These are phyloP conservation scores for Ophion ellenae DNA, from an alignment of 2,888 invertebrate genomes.

Conservation along the genomic window DNA sequence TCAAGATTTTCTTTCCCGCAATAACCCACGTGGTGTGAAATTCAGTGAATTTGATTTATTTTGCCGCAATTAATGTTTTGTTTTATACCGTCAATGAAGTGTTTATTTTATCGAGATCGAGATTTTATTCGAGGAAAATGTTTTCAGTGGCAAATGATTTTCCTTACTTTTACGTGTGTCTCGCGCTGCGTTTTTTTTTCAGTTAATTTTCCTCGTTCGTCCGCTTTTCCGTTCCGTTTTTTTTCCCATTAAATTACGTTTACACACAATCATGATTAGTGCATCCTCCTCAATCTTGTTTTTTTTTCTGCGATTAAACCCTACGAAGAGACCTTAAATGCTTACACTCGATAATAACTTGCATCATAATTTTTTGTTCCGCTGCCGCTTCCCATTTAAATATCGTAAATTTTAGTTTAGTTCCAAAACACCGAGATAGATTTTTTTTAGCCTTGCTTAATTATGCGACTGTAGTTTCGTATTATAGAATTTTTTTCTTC, in stretches of 20 bases:
- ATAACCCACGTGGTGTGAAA: background rate
- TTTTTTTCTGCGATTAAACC: constrained; percentile 76
- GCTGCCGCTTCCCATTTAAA: constrained; percentile 75
- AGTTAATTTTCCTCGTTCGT: constrained; percentile 11
- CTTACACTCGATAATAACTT: constrained; percentile 81
- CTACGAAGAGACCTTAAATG: constrained; percentile 80
- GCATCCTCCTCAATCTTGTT: constrained; percentile 73
- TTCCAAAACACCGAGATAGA: constrained; percentile 83
- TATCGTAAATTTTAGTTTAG: constrained; percentile 82
- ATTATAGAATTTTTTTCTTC: constrained; percentile 73
- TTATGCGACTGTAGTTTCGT: constrained; percentile 74
- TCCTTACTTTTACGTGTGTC: background rate
- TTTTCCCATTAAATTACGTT: constrained; percentile 73
- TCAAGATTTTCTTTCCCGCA: constrained; percentile 7
- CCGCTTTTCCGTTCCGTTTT: constrained; percentile 35
- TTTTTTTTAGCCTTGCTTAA: constrained; percentile 78
- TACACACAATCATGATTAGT: constrained; percentile 81
- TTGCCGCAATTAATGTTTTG: background rate
- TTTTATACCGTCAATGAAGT: background rate
- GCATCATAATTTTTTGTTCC: constrained; percentile 66
- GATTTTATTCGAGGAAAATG: constrained; percentile 3
- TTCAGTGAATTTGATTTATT: background rate
- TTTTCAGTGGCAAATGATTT: background rate
- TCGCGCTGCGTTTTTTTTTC: constrained; percentile 1
- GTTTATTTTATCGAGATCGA: background rate